Evolutionary conservation across 2,113 vertebrate genomes (phyloP), one percentile per base, ranked within the genome.

Genomic region (Nothobranchius furzeri): DNA sequence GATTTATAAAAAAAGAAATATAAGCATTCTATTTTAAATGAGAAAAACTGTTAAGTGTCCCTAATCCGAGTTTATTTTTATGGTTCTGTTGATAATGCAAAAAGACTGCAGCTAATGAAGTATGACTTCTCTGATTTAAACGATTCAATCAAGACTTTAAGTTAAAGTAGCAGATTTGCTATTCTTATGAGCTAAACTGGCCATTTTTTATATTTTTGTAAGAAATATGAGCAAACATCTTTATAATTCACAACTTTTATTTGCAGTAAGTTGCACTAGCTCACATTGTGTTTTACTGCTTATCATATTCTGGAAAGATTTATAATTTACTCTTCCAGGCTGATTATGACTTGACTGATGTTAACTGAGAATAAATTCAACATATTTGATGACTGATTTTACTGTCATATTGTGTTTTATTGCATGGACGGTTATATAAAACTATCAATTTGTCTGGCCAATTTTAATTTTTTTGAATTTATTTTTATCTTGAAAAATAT

Each of bases 301-400:
- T 24, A 60, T 17, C 20, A 13, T 24, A 13, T 65, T 54, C 0
- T 14, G n/a, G 30, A 49, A 12, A 40, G 35, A 25, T 58, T 49
- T 9, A 9, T 30, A 40, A 17, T 48, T 42, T 60, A 5, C 30
- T 10, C 10, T 75, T 55, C 7, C 11, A 57, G 0, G 50, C 13
- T 12, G 10, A 45, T 1, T 45, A 45, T 61, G 20, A n/a, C 43
- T 9, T 57, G 5, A 60, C 49, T 73, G 43, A 35, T 45, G 57
- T 51, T 50, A 55, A 43, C 35, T 20, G 20, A 42, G 36, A 63
- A 57, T 51, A 30, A 68, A 52, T 57, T 7, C 30, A 52, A 40
- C 15, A 25, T 49, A 3, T 50, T 42, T 62, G 7, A 46, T 58
- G 9, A 36, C 17, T 63, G 12, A 11, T 40, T 42, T 25, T 24